Conservation (phyloP, 2,113 vertebrate genomes). For the Rhineura floridana region DNA sequence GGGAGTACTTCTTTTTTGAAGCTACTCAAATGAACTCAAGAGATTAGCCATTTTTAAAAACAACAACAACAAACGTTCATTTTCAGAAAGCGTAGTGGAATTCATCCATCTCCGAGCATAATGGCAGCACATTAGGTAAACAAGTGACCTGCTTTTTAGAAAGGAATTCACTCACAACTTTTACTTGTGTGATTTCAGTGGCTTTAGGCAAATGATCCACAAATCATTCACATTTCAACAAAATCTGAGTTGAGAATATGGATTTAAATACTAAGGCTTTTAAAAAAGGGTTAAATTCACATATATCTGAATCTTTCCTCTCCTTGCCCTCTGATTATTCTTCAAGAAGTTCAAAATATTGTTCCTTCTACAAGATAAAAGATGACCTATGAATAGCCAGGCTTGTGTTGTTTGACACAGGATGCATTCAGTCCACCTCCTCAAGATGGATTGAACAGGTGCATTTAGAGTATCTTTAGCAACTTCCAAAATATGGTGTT, state of each 20-base stretch:
- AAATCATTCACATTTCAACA: not conserved
- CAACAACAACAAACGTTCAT: too few relatives aligned
- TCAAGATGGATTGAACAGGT: too few relatives aligned
- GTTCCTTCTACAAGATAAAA: not conserved
- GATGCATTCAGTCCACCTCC: not conserved
- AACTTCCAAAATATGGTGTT: not conserved
- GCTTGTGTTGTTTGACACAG: not conserved
- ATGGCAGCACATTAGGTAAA: too few relatives aligned
- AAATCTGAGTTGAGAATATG: not conserved
- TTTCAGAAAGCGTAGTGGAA: too few relatives aligned
- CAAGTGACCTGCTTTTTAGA: not conserved
- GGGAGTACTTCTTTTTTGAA: too few relatives aligned
- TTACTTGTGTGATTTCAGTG: not conserved
- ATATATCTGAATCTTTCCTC: not conserved
- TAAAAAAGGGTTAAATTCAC: too few relatives aligned
- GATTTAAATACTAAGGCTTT: not conserved
- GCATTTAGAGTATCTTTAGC: not conserved
- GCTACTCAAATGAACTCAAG: too few relatives aligned
- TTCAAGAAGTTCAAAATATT: not conserved
- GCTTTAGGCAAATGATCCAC: not conserved
- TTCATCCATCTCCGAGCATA: too few relatives aligned
- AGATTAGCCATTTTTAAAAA: too few relatives aligned
- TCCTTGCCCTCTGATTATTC: not conserved
- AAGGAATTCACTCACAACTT: not conserved
- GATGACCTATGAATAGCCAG: not conserved